phyloP scores from a whole-genome alignment of 2,888 invertebrate genomes.

The Thereva nobilitata region DNA sequence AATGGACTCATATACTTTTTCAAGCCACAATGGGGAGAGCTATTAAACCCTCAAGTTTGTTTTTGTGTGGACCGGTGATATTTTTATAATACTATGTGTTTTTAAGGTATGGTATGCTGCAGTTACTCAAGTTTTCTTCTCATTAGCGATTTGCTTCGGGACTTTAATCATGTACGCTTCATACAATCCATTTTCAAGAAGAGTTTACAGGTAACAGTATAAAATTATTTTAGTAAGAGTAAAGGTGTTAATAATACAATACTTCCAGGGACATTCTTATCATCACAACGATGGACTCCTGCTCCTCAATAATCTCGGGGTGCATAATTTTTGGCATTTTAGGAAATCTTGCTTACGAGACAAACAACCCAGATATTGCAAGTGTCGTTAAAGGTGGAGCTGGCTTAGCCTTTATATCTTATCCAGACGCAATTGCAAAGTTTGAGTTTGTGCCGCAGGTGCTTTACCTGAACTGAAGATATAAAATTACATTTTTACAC shows the following conservation, averaged over 20 bases:
- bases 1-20: constrained; percentile 68
- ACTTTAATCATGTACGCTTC: constrained; percentile 66
- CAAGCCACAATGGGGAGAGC: constrained; percentile 65
- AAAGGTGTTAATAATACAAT: neutral
- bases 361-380: constrained; percentile 63
- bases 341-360: constrained; percentile 75
- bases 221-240: neutral
- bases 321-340: constrained; percentile 83
- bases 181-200: constrained; percentile 65
- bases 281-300: constrained; percentile 79
- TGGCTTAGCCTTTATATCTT: constrained; percentile 80
- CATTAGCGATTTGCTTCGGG: constrained; percentile 66
- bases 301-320: constrained; percentile 80
- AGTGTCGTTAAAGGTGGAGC: constrained; percentile 74
- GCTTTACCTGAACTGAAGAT: constrained; percentile 28
- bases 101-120: constrained; percentile 67
- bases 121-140: constrained; percentile 68
- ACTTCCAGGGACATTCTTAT: constrained; percentile 73
- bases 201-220: constrained; percentile 61
- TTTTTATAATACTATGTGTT: constrained; percentile 13
- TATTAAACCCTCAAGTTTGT: constrained; percentile 51
- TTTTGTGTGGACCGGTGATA: neutral
- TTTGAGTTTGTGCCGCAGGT: constrained; percentile 62
- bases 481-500: neutral
- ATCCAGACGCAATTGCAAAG: constrained; percentile 64